These are phyloP conservation scores for Pseudoips prasinana DNA, from an alignment of 2,888 invertebrate species.

Conservation along the genomic window DNA sequence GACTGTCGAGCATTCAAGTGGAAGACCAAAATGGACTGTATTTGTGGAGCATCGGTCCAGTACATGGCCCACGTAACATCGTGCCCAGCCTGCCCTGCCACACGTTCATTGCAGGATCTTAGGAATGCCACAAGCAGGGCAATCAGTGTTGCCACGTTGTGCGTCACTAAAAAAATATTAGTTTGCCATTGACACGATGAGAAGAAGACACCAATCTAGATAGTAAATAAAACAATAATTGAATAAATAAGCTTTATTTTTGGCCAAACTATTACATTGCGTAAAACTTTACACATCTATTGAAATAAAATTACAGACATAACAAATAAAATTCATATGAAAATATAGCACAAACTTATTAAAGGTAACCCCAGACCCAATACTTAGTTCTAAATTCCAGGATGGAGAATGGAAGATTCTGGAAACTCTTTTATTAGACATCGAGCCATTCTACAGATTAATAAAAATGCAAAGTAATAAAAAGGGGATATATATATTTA, in stretches of 20 bases:
- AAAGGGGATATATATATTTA: slow-evolving; percentile 26
- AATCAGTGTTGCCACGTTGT: too few species aligned
- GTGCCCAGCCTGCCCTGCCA: too few species aligned
- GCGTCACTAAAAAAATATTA: too few species aligned
- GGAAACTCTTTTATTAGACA: not conserved
- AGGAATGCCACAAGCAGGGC: too few species aligned
- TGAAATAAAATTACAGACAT: slow-evolving; percentile 48
- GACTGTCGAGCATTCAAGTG: too few species aligned
- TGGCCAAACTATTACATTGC: slow-evolving; percentile 79
- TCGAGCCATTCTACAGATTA: slow-evolving; percentile 14
- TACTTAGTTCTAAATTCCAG: slow-evolving; percentile 1
- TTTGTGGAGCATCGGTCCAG: too few species aligned
- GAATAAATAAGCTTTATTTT: slow-evolving; percentile 82
- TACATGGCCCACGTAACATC: too few species aligned
- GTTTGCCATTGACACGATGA: too few species aligned
- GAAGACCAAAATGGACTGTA: too few species aligned
- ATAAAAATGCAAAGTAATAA: slow-evolving; percentile 26
- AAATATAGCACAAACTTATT: slow-evolving; percentile 28
- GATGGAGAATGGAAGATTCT: slow-evolving; percentile 6
- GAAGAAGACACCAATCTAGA: too few species aligned
- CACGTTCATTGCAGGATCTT: too few species aligned
- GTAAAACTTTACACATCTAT: slow-evolving; percentile 62
- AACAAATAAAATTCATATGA: slow-evolving; percentile 35
- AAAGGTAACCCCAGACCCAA: slow-evolving; percentile 16
- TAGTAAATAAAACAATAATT: slow-evolving; percentile 34